A percentile compares a stretch with the other conserved stretches of the same genome.
Conservation (phyloP, 1,140 invertebrate species). For the Bombyx mandarina region DNA sequence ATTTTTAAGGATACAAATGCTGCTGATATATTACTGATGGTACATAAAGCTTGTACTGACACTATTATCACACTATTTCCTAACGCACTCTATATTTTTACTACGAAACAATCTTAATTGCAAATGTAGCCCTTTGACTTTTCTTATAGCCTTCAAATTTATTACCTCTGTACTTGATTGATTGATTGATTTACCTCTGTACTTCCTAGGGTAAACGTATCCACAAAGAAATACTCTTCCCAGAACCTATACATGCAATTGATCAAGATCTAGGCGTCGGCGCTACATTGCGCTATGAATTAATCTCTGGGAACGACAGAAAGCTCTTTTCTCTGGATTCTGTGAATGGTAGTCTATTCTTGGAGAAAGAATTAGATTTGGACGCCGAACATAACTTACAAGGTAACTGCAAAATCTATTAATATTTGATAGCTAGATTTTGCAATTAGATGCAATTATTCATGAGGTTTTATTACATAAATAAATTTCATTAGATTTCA, state of each 20-base stretch:
- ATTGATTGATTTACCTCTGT: background rate
- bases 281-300: constrained; percentile 79
- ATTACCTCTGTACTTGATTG: background rate
- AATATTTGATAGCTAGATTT: too few species aligned
- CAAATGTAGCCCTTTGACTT: background rate
- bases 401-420: constrained; percentile 24
- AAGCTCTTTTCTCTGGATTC: constrained; percentile 80
- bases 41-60: too few species aligned
- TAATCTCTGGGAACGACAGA: constrained; percentile 82
- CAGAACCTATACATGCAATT: constrained; percentile 80
- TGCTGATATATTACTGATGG: too few species aligned
- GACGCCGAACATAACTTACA: constrained; percentile 78
- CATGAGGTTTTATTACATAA: too few species aligned
- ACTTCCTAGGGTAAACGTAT: constrained; percentile 74
- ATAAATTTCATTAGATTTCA: too few species aligned
- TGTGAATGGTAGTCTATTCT: constrained; percentile 80
- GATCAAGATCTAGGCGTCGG: constrained; percentile 83
- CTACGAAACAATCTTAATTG: too few species aligned
- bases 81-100: too few species aligned
- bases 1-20: too few species aligned
- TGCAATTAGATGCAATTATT: background rate
- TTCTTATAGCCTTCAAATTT: background rate
- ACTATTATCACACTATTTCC: too few species aligned
- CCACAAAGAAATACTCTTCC: constrained; percentile 77
- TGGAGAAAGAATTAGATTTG: constrained; percentile 59